Evolutionary conservation across 2,797 vertebrate genomes (phyloP), one percentile per base, ranked within the genome.

Genomic region (Peromyscus melanophrys): DNA sequence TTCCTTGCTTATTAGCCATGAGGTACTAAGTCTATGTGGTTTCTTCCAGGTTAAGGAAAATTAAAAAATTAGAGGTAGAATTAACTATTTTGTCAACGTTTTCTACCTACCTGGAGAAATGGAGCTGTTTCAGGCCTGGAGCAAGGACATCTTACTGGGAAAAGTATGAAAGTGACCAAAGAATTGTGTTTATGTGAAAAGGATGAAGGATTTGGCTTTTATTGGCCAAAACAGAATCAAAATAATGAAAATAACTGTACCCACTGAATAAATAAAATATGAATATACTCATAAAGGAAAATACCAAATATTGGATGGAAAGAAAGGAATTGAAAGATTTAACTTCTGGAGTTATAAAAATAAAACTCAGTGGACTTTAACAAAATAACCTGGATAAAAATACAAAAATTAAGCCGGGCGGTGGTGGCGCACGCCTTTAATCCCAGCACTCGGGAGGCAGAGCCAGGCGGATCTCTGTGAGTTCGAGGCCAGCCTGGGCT

Each of bases 181-280:
- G 29, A 75, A 81, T 90, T 37, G 65, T 61, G 57, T 63, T 84
- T 21, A 25, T 77, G 13, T 89, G 1, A 31, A 12, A 96, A 92
- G 43, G 27, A 31, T 19, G 57, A 4, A 80, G 23, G 43, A 77
- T 43, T 89, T 95, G 14, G 31, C 23, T 82, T 67, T 87, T 23
- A 59, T 55, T 92, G 25, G 25, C 75, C 61, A 43, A 78, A 89
- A 94, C 16, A 92, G 27, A 27, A 27, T 91, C 49, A 89, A 73
- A 80, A 93, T 65, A 93, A 77, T 87, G 67, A 95, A 89, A 95
- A 63, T 92, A 92, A 85, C 31, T 71, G 13, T 59, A 49, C 6
- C 12, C 31, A 23, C 76, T 89, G 29, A 59, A 75, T 73, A 75
- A 83, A 73, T 95, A 86, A 81, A 95, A 78, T 65, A 31, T 31